phyloP scores from a whole-genome alignment of 2,888 invertebrate species.

The Euplexia lucipara region DNA sequence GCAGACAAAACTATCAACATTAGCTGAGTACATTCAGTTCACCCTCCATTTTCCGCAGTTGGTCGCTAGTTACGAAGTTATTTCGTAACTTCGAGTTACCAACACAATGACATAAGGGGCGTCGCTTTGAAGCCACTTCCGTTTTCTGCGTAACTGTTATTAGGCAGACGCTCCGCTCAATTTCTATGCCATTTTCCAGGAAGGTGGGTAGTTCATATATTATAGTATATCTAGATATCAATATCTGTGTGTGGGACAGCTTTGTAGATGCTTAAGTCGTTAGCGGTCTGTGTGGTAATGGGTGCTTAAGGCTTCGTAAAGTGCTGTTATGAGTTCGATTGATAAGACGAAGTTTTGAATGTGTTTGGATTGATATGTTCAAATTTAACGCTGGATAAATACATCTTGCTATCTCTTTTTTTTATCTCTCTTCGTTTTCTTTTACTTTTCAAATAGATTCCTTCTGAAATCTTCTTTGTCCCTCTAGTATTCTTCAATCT shows the following conservation, averaged over 20 bases:
- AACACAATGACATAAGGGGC: constrained; percentile 82
- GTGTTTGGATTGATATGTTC: constrained; percentile 9
- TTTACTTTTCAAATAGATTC: too few relatives aligned
- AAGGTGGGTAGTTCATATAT: constrained; percentile 52
- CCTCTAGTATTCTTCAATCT: too few relatives aligned
- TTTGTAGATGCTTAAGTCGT: constrained; percentile 39
- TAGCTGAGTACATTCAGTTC: constrained; percentile 72
- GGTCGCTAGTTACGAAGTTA: constrained; percentile 78
- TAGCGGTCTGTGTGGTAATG: constrained; percentile 42
- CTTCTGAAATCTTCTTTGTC: too few relatives aligned
- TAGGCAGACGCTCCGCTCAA: constrained; percentile 73
- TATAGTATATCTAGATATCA: constrained; percentile 66
- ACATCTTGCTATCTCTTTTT: too few relatives aligned
- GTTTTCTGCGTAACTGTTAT: constrained; percentile 79
- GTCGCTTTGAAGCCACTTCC: constrained; percentile 79
- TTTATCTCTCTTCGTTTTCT: too few relatives aligned
- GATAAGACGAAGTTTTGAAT: constrained; percentile 10
- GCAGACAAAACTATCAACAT: constrained; percentile 62
- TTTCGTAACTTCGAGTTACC: constrained; percentile 79
- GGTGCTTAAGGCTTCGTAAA: constrained; percentile 19
- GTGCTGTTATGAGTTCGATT: constrained; percentile 39
- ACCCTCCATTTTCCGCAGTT: constrained; percentile 79
- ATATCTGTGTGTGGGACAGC: constrained; percentile 51
- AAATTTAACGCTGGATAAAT: too few relatives aligned
- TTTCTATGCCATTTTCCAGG: constrained; percentile 73